Evolutionary conservation across 2,113 vertebrate species (phyloP).

Genomic region (Sander lucioperca): DNA sequence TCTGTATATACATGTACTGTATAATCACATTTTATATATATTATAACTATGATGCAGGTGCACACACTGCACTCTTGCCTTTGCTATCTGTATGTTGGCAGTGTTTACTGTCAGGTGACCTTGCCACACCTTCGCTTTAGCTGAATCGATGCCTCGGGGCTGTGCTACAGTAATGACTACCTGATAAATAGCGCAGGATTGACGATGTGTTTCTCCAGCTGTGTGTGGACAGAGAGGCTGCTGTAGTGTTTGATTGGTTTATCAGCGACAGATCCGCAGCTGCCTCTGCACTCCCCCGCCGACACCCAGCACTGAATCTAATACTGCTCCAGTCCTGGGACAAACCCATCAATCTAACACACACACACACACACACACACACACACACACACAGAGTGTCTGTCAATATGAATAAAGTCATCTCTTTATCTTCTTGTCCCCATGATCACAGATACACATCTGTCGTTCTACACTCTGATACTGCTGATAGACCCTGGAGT

Average conservation of each 20-base stretch:
- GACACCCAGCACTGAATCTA: constrained; percentile 50
- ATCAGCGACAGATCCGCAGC: constrained; percentile 49
- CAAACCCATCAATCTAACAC: constrained; percentile 52
- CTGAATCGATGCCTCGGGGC: constrained; percentile 36
- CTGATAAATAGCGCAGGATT: constrained; percentile 33
- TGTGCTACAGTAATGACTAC: constrained; percentile 30
- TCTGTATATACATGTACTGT: no score
- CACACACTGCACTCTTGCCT: neutral
- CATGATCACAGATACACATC: constrained; percentile 16
- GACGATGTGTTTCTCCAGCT: constrained; percentile 33
- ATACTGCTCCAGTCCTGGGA: constrained; percentile 54
- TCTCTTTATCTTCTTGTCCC: constrained; percentile 24
- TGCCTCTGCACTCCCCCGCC: constrained; percentile 41
- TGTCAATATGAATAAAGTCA: constrained; percentile 34
- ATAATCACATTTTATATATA: no score
- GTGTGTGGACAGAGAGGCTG: constrained; percentile 27
- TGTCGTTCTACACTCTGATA: neutral
- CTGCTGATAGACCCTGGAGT: constrained; percentile 9
- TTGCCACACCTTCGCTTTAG: constrained; percentile 44
- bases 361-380: neutral
- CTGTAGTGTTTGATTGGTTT: constrained; percentile 48
- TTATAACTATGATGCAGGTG: neutral
- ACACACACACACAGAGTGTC: neutral
- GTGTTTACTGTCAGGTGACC: constrained; percentile 40
- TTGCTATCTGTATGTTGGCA: neutral